A percentile compares a stretch with the other conserved stretches of the same genome.
Conservation (phyloP, 2,113 vertebrate species). For the Tachysurus vachellii region DNA sequence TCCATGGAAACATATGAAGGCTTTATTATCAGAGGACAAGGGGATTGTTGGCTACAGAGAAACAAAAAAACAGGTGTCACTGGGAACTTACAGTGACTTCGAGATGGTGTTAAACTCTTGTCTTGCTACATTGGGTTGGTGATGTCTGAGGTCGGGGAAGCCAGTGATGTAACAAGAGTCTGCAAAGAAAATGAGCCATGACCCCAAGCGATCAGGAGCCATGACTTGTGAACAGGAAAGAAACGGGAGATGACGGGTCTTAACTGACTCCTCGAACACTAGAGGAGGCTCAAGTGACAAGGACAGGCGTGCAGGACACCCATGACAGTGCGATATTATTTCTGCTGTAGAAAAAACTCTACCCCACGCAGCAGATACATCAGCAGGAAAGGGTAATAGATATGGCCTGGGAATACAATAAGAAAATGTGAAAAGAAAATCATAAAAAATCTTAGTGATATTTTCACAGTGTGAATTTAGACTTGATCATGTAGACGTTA, state of each 20-base stretch:
- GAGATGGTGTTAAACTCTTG: conserved; percentile 4
- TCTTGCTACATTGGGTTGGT: not conserved
- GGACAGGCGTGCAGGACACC: conserved; percentile 38
- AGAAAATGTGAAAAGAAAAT: conserved; percentile 7
- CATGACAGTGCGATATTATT: conserved; percentile 40
- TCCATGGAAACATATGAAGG: not conserved
- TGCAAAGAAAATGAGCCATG: conserved; percentile 61
- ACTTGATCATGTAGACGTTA: not conserved
- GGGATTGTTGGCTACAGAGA: not conserved
- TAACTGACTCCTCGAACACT: conserved; percentile 60
- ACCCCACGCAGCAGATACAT: conserved; percentile 15
- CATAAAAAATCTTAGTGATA: not conserved
- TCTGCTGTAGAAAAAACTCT: conserved; percentile 33
- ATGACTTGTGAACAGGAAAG: conserved; percentile 68
- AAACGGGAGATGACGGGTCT: conserved; percentile 68
- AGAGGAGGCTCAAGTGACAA: conserved; percentile 63
- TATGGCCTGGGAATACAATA: conserved; percentile 8
- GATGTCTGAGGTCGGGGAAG: conserved; percentile 60
- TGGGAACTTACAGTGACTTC: not conserved
- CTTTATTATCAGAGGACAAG: not conserved
- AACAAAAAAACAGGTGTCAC: not conserved
- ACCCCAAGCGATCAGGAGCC: conserved; percentile 59
- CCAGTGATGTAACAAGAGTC: conserved; percentile 62
- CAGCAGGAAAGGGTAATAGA: conserved; percentile 20
- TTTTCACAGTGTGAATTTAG: not conserved